phyloP scores from a whole-genome alignment of 2,888 invertebrate genomes.

The Polydrusus pterygomalis region DNA sequence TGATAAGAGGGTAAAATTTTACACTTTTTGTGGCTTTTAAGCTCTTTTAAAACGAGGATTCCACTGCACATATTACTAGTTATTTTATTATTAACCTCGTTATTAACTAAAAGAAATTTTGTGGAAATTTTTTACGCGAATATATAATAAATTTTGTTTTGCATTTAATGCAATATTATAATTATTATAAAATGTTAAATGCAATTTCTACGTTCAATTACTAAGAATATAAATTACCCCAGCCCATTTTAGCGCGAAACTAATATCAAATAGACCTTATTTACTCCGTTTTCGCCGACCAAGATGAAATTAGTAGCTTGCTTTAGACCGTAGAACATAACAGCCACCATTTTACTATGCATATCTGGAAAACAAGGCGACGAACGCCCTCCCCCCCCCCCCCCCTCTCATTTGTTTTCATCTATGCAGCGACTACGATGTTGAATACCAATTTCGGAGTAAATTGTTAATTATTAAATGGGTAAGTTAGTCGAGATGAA shows the following conservation, averaged over 20 bases:
- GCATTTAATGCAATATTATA: no score
- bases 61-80: no score
- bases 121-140: no score
- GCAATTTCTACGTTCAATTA: no score
- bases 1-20: no score
- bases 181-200: no score
- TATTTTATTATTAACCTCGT: no score
- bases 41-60: no score
- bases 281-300: slow-evolving; percentile 3
- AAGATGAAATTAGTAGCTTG: slow-evolving; percentile 13
- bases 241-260: background rate
- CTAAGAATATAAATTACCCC: background rate
- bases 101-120: no score
- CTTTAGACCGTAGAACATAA: slow-evolving; percentile 6
- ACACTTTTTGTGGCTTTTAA: no score
- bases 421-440: background rate
- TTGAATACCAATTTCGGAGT: slow-evolving; percentile 6
- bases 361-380: slow-evolving; percentile 22
- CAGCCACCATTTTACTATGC: background rate
- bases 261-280: slow-evolving; percentile 5
- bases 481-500: slow-evolving; percentile 1
- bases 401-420: slow-evolving; percentile 18
- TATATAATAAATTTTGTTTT: no score
- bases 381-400: background rate
- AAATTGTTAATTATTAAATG: slow-evolving; percentile 14